Conservation (phyloP, 2,113 vertebrate species). For the Dascyllus trimaculatus region DNA sequence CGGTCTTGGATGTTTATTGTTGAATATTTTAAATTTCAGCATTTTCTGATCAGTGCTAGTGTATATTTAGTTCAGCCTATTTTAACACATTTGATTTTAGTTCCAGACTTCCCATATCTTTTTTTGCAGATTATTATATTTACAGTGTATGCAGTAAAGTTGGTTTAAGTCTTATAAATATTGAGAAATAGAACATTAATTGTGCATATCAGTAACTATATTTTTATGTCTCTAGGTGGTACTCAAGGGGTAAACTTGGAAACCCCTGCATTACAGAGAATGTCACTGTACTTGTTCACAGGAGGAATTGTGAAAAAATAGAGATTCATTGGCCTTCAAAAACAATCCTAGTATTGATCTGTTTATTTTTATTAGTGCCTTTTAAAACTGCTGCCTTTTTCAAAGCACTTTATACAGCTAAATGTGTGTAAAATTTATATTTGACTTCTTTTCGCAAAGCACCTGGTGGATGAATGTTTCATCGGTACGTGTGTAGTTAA, state of each 20-base stretch:
- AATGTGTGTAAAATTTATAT: slow-evolving; percentile 53
- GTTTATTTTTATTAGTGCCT: slow-evolving; percentile 79
- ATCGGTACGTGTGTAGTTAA: slow-evolving; percentile 53
- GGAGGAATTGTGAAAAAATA: slow-evolving; percentile 10
- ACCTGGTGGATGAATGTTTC: slow-evolving; percentile 55
- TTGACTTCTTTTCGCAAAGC: slow-evolving; percentile 43
- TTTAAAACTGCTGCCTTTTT: slow-evolving; percentile 81
- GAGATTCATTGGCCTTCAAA: slow-evolving; percentile 64
- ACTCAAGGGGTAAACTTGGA: slow-evolving; percentile 36
- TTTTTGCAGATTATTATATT: slow-evolving; percentile 27
- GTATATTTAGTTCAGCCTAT: slow-evolving; percentile 39
- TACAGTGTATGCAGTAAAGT: slow-evolving; percentile 37
- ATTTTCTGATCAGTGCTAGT: slow-evolving; percentile 42
- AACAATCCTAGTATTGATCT: slow-evolving; percentile 60
- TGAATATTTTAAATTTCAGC: slow-evolving; percentile 28
- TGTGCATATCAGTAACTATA: slow-evolving; percentile 37
- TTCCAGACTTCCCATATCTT: slow-evolving; percentile 24
- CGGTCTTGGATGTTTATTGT: slow-evolving; percentile 39
- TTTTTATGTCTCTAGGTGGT: slow-evolving; percentile 41
- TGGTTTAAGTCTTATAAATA: slow-evolving; percentile 36
- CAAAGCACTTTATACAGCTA: slow-evolving; percentile 80
- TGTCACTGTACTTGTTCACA: slow-evolving; percentile 33
- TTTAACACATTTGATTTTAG: slow-evolving; percentile 31
- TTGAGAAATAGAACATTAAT: slow-evolving; percentile 9
- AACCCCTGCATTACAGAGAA: slow-evolving; percentile 36